Base-by-base conservation (phyloP, 2,113 vertebrate species). In the Cathartes aura region DNA sequence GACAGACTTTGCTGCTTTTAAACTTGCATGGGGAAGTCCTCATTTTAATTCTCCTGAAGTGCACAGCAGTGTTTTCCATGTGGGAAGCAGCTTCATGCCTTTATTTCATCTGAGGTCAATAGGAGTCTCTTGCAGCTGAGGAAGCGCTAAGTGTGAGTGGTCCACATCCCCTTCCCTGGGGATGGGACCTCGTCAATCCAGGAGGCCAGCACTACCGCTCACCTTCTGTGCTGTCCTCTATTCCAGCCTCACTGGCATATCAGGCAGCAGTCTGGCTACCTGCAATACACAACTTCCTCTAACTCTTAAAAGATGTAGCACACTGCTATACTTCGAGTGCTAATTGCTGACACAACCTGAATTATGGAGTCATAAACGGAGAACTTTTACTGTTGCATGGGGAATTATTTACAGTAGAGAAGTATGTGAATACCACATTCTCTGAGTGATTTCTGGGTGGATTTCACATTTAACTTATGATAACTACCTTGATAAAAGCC, bases 381-480 rank as follows among this genome's bases (percentile, higher is more conserved):
- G 45, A 95, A 67, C 20, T 62, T 93, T 73, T 96, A 90, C 93
- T 93, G 79, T 66, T 66, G 59, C 75, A 4, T 74, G 58, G 89
- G 91, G 92, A 89, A 91, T 96, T 94, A 94, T 96, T 98, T 97
- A 95, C 90, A 93, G 93, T 72, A 56, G 38, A 74, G 78, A 64
- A 78, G 64, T 87, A 36, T 82, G 80, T 73, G 95, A 83, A 70
- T 93, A 89, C 34, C 0, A 3, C 95, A 90, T 89, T 97, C 82
- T 89, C 89, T 73, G 76, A 97, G 94, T 88, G 90, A 90, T 84
- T 97, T 97, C 94, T 90, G 64, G 75, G 92, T 98, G 98, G 90
- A 97, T 98, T 98, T 98, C 95, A 92, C 83, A 96, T 97, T 97
- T 95, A 86, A 90, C 43, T 97, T 97, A 93, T 18, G 84, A 96